Base-by-base conservation (phyloP, 2,888 invertebrate genomes). In the Ryuthela nishihirai region DNA sequence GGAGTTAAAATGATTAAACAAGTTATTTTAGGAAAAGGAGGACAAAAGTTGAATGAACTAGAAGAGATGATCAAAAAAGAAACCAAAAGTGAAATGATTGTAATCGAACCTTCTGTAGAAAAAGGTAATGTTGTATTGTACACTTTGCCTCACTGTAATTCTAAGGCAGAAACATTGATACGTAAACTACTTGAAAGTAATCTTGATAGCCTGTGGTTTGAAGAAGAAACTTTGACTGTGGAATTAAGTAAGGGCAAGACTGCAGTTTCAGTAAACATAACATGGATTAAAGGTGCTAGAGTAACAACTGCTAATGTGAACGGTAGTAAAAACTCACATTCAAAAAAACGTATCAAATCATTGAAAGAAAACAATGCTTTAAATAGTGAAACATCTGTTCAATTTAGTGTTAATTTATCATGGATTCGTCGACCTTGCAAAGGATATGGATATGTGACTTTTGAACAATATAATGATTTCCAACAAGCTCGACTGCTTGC, bases 1-100 rank as follows among this genome's bases (percentile, higher is more conserved):
- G 53, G 59, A 10, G 53, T 50, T 24, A 52, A 46, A 29, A 2
- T 59, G 10, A 59, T 59, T 15, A 59, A 53, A 32, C 40, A 53
- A 21, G 20, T 53, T 3, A 20, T 48, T 2, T 26, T 47, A 9
- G 59, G 53, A 4, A 15, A 20, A 7, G 24, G 44, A 34, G 46
- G 46, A 4, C 21, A 42, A 38, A 56, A 46, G 10, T 21, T 59
- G 4, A 39, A 34, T 23, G 23, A 25, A n/a, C 47, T 53, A 18
- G 47, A 47, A 34, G 34, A 53, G 12, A 23, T 35, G 10, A 47
- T 59, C 12, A 59, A 41, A 35, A 32, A 34, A 7, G 43, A 59
- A 21, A 34, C 41, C 3, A 46, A 41, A 1, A 40, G 36, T 23
- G 44, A 59, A 29, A 36, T 43, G 15, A 35, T 59, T 29, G 41